Base-by-base conservation (phyloP, 2,888 invertebrate species). In the Dynastes maya region DNA sequence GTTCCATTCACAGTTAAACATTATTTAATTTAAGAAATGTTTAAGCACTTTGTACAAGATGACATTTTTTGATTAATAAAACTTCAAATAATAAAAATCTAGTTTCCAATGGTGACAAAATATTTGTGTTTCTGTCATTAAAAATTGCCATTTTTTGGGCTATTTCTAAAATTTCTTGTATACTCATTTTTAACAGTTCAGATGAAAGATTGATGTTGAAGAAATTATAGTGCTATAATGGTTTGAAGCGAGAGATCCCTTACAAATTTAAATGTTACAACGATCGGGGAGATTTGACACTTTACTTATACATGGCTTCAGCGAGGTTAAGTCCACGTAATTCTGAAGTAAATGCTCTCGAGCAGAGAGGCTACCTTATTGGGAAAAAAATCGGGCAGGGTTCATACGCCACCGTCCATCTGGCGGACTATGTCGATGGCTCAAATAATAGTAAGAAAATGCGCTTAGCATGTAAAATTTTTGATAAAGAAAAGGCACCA, bases 341-440 rank as follows among this genome's bases (percentile, higher is more conserved):
- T 90, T 96, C 96, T 85, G 96, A 96, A 91, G 93, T 95, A 83
- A 94, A 94, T 88, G 95, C 96, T 87, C 91, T 96, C 89, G 95
- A 95, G 88, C 94, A 95, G 89, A 91, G 95, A 87, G 96, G 96
- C 85, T 96, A 96, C 89, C 90, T 93, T 80, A 94, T 96, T 87
- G 95, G 95, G 83, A 94, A 94, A 88, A 96, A 96, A 90, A 95
- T 97, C 86, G 97, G 97, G 81, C 95, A 96, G 91, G 97, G 97
- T 80, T 96, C 96, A 29, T 97, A 97, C 88, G 97, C 97, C 80
- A 96, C 95, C 74, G 97, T 97, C 49, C 96, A 96, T 85, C 91
- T 95, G 83, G 96, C 97, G 85, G 93, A 95, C 86, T 94, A 94
- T 90, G 92, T 93, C 83, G 95, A 95, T 89, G 92, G 92, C 49